These are phyloP conservation scores for Trichomalopsis sarcophagae DNA, from an alignment of 1,140 invertebrate species.

Conservation along the genomic window DNA sequence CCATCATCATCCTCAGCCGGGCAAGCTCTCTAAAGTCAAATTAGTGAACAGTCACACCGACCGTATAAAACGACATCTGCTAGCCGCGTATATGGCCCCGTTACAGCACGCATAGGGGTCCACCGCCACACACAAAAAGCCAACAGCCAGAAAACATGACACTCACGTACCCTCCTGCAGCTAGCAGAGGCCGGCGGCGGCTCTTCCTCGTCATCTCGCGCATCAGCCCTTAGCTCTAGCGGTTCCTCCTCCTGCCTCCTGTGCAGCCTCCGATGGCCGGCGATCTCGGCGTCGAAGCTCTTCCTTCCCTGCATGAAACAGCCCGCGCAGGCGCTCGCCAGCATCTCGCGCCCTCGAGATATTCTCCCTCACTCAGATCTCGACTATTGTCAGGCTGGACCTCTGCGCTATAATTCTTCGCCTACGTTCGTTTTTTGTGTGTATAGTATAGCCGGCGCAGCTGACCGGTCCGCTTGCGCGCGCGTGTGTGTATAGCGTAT, in stretches of 20 bases:
- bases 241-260: background rate
- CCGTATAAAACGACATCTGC: background rate
- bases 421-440: background rate
- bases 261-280: background rate
- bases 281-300: constrained; percentile 25
- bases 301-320: constrained; percentile 39
- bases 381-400: background rate
- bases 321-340: constrained; percentile 35
- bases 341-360: background rate
- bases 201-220: background rate
- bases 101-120: too few relatives aligned
- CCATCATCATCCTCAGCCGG: background rate
- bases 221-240: background rate
- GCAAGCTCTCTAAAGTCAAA: background rate
- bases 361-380: too few relatives aligned
- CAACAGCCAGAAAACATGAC: background rate
- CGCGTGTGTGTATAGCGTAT: background rate
- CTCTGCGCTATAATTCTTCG: background rate
- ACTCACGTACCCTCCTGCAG: background rate
- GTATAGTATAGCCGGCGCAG: background rate
- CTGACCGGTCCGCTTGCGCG: background rate
- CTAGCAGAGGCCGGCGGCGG: background rate
- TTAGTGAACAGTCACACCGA: background rate
- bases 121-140: too few relatives aligned
- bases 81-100: background rate